Evolutionary conservation across 2,797 vertebrate species (phyloP), one percentile per base, ranked within the genome.

Genomic region (Malurus leucopterus): DNA sequence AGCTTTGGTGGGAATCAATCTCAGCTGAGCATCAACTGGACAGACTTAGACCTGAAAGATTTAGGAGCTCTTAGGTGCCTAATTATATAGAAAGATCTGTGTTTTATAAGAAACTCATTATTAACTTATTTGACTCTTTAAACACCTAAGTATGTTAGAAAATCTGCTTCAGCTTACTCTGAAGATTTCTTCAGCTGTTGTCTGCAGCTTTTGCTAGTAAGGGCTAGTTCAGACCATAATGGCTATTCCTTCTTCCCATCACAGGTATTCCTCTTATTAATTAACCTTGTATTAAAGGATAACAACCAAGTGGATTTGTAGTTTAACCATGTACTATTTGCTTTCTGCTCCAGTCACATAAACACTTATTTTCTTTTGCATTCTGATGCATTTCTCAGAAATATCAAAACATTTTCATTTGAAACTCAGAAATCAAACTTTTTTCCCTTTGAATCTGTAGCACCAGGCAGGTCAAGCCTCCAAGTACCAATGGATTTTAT

Each of bases 351-450:
- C 43, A 44, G 36, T 63, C 55, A 84, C 11, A 65, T 70, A 41
- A 63, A 74, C 59, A 54, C 8, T 58, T 47, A 3, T 26, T 57
- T 84, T 91, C 91, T 41, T 91, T 91, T 41, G 34, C 68, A 71
- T 89, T 90, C 78, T 83, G 15, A 71, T 85, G 17, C 11, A 54
- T 80, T 86, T 91, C 65, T 86, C 57, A 68, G 50, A 73, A 89
- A 63, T 27, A 47, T 34, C 22, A 72, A 58, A 71, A n/a, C 5
- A 44, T 57, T 80, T 83, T 67, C 6, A 70, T 46, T 38, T 38
- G 50, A 68, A 67, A 71, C 15, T 79, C 7, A 8, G n/a, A 83
- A 59, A 53, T n/a, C n/a, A n/a, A n/a, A n/a, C n/a, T n/a, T n/a
- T 19, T 62, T 83, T 19, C 38, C 50, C 9, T 87, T 50, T 19